Evolutionary conservation across 2,888 invertebrate genomes (phyloP).

Genomic region (Caenorhabditis uteleia): DNA sequence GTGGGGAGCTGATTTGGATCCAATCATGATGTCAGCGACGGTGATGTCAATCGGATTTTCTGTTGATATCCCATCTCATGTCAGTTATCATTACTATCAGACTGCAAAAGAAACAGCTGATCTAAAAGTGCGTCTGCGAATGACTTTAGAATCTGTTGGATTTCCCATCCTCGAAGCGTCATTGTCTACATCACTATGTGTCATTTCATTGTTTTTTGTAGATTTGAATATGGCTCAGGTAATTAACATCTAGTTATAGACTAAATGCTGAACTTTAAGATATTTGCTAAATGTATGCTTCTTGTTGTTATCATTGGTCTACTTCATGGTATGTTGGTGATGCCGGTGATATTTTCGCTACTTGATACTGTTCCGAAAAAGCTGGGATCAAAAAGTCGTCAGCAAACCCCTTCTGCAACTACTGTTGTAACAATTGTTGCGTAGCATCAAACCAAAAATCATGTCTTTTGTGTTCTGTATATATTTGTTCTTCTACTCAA

Average conservation of each 20-base stretch:
- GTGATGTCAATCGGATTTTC: conserved; percentile 69
- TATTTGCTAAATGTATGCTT: conserved; percentile 67
- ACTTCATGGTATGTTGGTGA: conserved; percentile 65
- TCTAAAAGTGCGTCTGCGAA: conserved; percentile 49
- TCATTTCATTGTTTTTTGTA: conserved; percentile 60
- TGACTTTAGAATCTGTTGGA: conserved; percentile 63
- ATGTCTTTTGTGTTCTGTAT: too few species aligned
- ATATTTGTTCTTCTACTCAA: too few species aligned
- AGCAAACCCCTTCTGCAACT: conserved; percentile 12
- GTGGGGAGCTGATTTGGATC: conserved; percentile 66
- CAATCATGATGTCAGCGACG: conserved; percentile 65
- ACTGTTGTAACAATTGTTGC: conserved; percentile 25
- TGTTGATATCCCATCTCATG: conserved; percentile 68
- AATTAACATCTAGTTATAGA: conserved; percentile 1
- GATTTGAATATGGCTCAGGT: conserved; percentile 67
- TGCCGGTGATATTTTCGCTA: conserved; percentile 64
- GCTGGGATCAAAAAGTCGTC: conserved; percentile 7
- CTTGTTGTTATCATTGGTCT: conserved; percentile 65
- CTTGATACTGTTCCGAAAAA: conserved; percentile 45
- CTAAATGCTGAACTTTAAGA: conserved; percentile 27
- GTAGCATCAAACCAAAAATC: too few species aligned
- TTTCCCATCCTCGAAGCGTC: conserved; percentile 67
- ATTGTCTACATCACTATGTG: conserved; percentile 65
- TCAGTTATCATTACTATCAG: conserved; percentile 66
- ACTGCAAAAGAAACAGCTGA: conserved; percentile 46